Base-by-base conservation (phyloP, 92 coral and sea anemone species). In the Epizoanthus rinbou region DNA sequence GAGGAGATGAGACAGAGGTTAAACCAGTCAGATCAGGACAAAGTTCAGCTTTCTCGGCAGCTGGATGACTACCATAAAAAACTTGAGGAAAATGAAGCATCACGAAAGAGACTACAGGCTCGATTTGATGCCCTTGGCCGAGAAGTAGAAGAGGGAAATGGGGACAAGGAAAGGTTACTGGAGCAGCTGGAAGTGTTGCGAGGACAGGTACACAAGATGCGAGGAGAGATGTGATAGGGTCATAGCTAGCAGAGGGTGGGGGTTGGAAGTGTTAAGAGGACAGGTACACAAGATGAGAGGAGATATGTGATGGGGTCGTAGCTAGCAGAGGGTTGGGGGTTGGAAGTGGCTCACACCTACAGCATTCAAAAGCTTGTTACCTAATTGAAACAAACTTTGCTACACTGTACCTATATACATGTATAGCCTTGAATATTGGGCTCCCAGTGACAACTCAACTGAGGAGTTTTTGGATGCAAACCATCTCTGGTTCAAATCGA, bases 121-220 rank as follows among this genome's bases (percentile, higher is more conserved):
- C 88, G 98, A 35, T 59, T 94, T 73, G 98, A 97, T 64, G 88
- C 92, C 39, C 89, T 97, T 57, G 82, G 86, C 69, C 87, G 92
- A 54, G 94, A 92, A 69, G 82, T 87, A 82, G 95, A 91, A 47
- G 95, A 92, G 39, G 98, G 95, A 4, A 89, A 97, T 43, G 94
- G 89, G 6, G 98, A 97, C 68, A 87, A 92, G 62, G 98, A 92
- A 45, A 88, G 94, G 64, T 80, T 97, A 47, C 84, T 94, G 23
- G 93, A 94, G 37, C 94, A 94, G 85, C 85, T 97, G 50, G 97
- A 97, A 37, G 90, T 86, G 28, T 89, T 97, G 24, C 90, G 95
- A 69, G 93, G 91, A 54, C 98, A 97, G 99, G 99, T 94, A 59
- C 47, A 18, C 54, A 21, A 33, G 72, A 25, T 25, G 31, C 11